Percentiles rank a stretch among this genome's conserved stretches.
Conservation (phyloP, 2,888 invertebrate genomes). For the Coleophora deauratella region DNA sequence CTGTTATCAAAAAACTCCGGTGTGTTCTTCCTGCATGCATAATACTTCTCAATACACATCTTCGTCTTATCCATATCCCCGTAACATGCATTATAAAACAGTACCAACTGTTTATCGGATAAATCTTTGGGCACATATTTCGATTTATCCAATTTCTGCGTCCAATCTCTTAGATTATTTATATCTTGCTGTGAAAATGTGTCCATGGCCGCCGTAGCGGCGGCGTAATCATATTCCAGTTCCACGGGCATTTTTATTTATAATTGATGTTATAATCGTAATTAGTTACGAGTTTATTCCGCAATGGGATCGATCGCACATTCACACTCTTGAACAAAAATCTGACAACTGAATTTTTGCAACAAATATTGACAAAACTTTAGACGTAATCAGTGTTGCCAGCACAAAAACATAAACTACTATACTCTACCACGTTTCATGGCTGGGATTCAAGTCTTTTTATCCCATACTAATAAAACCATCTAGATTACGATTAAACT, state of each 20-base stretch:
- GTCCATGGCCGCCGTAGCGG: conserved; percentile 55
- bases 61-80: conserved; percentile 74
- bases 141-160: conserved; percentile 57
- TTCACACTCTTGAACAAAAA: conserved; percentile 21
- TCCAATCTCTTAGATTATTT: conserved; percentile 57
- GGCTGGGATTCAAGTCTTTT: too few species aligned
- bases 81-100: conserved; percentile 79
- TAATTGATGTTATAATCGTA: conserved; percentile 28
- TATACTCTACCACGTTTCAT: too few species aligned
- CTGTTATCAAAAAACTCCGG: conserved; percentile 79
- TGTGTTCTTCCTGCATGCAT: conserved; percentile 68
- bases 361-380: too few species aligned
- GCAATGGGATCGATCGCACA: conserved; percentile 19
- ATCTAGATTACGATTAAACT: too few species aligned
- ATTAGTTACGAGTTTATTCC: conserved; percentile 27
- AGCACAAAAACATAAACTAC: conserved; percentile 3
- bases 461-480: too few species aligned
- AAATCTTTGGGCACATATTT: conserved; percentile 68
- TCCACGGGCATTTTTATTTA: conserved; percentile 47
- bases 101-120: conserved; percentile 75
- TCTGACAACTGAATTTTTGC: conserved; percentile 61
- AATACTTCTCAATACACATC: conserved; percentile 77
- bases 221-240: conserved; percentile 57
- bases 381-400: conserved; percentile 16
- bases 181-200: conserved; percentile 66